phyloP scores from a whole-genome alignment of 2,888 invertebrate genomes.

The Helobdella robusta region DNA sequence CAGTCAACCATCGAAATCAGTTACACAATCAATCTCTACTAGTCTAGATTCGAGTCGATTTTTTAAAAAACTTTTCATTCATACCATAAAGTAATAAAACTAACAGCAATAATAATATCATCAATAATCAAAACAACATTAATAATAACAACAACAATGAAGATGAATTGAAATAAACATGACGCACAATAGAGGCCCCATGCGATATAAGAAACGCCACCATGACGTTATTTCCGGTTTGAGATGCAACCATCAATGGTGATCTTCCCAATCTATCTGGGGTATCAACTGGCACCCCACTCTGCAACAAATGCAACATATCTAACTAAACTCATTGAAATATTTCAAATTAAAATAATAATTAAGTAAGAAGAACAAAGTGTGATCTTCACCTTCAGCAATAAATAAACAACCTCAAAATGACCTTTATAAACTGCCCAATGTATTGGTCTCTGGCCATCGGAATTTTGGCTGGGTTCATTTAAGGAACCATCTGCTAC shows the following conservation, averaged over 20 bases:
- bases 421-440: slow-evolving; percentile 90
- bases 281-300: slow-evolving; percentile 77
- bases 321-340: no score
- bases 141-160: not conserved
- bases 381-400: slow-evolving; percentile 49
- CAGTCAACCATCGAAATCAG: no score
- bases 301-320: slow-evolving; percentile 17
- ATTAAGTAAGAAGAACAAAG: not conserved
- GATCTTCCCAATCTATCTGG: slow-evolving; percentile 79
- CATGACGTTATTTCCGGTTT: slow-evolving; percentile 81
- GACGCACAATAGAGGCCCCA: slow-evolving; percentile 62
- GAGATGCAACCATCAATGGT: slow-evolving; percentile 75
- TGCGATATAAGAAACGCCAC: slow-evolving; percentile 80
- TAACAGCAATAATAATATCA: not conserved
- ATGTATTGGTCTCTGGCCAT: slow-evolving; percentile 81
- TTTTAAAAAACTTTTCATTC: no score
- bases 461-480: slow-evolving; percentile 73
- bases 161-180: no score
- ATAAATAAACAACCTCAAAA: slow-evolving; percentile 71
- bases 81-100: no score
- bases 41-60: no score
- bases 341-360: slow-evolving; percentile 53
- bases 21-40: no score
- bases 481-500: slow-evolving; percentile 66
- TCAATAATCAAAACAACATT: not conserved